Evolutionary conservation across 1,140 invertebrate species (phyloP), one percentile per base, ranked within the genome.

Genomic region (Liolophura sinensis): DNA sequence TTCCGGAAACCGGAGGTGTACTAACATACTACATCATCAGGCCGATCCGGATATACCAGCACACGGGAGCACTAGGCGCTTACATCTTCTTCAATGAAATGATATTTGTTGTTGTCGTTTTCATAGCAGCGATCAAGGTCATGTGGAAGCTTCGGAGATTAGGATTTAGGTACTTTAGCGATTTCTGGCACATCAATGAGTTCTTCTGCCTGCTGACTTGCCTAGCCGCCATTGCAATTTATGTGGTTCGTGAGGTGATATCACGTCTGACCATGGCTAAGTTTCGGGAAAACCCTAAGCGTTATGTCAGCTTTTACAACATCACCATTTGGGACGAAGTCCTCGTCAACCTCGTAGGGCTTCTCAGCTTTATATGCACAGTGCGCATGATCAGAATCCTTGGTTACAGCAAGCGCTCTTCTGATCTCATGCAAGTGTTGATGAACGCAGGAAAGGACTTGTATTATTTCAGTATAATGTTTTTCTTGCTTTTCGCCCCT

Each of bases 1-100:
- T 87, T 70, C 68, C 81, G 6, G 84, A 85, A 40, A 83, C 82
- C n/a, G 87, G 86, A 3, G 77, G 75, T 15, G 67, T 71, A 0
- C 24, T 74, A 0, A 69, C 67, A 14, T 71, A 67, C 57, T 65
- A 65, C 20, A 67, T 67, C 48, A 69, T 69, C 12, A 69, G 72
- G 25, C 57, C 65, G 0, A 64, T 77, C 48, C 57, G 68, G 50
- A 54, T 70, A 14, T 68, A 62, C 25, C 20, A 55, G 18, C 67
- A 69, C 24, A 64, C 51, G 31, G 72, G 70, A 4, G 22, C 59
- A n/a, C 20, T 65, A 24, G 68, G 60, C 3, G 59, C 31, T 18
- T 69, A 55, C 54, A 67, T 61, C 6, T 40, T 68, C 16, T 22
- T 59, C 5, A 70, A 67, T 25, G 67, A 72, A 60, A 57, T 72